Evolutionary conservation across 2,113 vertebrate species (phyloP).

Genomic region (Atlantisia rogersi): DNA sequence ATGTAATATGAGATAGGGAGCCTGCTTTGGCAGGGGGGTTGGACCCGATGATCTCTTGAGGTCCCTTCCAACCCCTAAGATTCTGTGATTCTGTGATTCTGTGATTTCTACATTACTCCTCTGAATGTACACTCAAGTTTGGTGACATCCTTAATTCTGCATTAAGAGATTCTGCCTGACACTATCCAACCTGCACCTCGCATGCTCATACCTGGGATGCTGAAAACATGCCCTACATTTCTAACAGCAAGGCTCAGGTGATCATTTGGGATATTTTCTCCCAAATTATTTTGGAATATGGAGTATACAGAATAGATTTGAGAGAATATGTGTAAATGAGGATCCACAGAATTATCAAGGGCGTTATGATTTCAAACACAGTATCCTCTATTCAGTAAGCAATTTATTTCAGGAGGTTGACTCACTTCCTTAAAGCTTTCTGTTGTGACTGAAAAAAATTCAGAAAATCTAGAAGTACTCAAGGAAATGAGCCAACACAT

Average conservation of each 20-base stretch:
- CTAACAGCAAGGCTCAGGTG: not conserved
- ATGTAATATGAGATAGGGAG: no score
- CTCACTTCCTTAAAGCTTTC: slow-evolving; percentile 74
- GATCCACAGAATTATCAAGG: slow-evolving; percentile 31
- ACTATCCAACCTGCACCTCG: not conserved
- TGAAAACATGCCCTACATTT: not conserved
- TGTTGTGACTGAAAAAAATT: slow-evolving; percentile 68
- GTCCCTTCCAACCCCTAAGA: no score
- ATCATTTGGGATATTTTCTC: not conserved
- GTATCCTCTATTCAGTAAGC: slow-evolving; percentile 39
- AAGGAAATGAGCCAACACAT: slow-evolving; percentile 79
- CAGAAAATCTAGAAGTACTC: slow-evolving; percentile 65
- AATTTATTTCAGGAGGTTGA: slow-evolving; percentile 75
- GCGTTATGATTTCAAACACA: slow-evolving; percentile 33
- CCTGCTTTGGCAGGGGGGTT: no score
- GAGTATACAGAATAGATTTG: not conserved
- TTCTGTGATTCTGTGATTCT: no score
- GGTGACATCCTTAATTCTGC: not conserved
- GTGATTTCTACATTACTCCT: not conserved
- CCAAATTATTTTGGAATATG: not conserved
- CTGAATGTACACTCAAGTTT: not conserved
- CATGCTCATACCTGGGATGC: fast-evolving
- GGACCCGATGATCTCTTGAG: no score
- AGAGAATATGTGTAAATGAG: not conserved
- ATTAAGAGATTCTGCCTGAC: not conserved